phyloP scores from a whole-genome alignment of 1,140 invertebrate species.

The Yoshiicerus persimilis region DNA sequence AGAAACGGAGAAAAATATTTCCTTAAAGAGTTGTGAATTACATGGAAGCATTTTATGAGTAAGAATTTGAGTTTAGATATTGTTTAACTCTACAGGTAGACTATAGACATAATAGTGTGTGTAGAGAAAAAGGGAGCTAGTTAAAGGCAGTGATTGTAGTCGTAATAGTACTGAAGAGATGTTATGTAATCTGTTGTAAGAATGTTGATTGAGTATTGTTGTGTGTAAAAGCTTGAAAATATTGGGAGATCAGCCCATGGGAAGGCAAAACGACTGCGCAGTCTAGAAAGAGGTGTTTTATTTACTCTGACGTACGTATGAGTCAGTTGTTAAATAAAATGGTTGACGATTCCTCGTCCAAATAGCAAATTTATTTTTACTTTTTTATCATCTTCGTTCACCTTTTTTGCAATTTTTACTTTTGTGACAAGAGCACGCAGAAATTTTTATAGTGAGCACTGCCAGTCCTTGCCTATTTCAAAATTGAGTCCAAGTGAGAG shows the following conservation, averaged over 20 bases:
- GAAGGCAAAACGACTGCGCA: constrained; percentile 15
- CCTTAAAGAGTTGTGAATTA: neutral
- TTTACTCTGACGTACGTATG: constrained; percentile 16
- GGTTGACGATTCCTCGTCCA: constrained; percentile 17
- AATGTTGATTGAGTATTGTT: constrained; percentile 1
- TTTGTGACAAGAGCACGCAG: constrained; percentile 18
- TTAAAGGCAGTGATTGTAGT: neutral
- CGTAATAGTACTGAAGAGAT: neutral
- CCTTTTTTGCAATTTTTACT: constrained; percentile 21
- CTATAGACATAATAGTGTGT: neutral
- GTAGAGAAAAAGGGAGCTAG: neutral
- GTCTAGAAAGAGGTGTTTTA: constrained; percentile 6
- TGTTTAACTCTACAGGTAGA: neutral
- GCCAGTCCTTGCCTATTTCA: neutral
- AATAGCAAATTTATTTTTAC: constrained; percentile 15
- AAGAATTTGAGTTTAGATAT: neutral
- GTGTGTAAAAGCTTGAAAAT: constrained; percentile 13
- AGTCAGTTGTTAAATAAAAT: constrained; percentile 23
- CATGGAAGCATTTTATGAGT: no score
- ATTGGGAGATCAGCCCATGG: constrained; percentile 6
- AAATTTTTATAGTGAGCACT: constrained; percentile 18
- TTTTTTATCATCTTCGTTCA: constrained; percentile 21
- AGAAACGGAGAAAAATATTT: neutral
- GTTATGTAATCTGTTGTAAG: neutral
- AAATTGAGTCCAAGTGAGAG: neutral